Percentiles rank a stretch among this genome's conserved stretches.
Evolutionary conservation across 2,797 vertebrate species (phyloP).

Genomic region (Aselliscus stoliczkanus): DNA sequence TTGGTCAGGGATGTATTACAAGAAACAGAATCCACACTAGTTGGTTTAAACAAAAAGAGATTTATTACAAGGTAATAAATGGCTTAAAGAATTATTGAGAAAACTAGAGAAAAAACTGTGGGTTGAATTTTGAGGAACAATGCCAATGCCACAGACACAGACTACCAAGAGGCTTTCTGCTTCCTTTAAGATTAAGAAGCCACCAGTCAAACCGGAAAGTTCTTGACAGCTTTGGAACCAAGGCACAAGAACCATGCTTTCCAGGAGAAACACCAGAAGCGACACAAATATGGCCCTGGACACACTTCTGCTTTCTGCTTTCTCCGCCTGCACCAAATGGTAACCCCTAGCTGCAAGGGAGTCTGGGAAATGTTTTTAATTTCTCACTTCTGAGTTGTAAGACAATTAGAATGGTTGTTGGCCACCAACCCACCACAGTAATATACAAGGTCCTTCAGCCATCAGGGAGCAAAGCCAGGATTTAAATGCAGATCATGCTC

Average conservation of each 20-base stretch:
- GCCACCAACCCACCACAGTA: not conserved
- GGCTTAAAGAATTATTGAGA: not conserved
- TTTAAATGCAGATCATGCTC: not conserved
- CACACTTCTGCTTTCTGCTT: not conserved
- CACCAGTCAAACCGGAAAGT: not conserved
- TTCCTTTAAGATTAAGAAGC: not conserved
- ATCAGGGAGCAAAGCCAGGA: not conserved
- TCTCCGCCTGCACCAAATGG: not conserved
- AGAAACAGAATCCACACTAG: not conserved
- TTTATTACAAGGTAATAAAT: not conserved
- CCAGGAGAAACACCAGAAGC: not conserved
- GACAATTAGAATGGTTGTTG: not conserved
- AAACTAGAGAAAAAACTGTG: not conserved
- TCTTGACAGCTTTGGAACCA: not conserved
- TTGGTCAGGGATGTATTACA: not conserved
- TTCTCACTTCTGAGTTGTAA: not conserved
- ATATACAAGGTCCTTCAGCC: not conserved
- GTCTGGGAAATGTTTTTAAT: not conserved
- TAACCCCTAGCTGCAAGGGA: not conserved
- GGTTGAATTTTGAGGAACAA: not conserved
- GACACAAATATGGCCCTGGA: not conserved
- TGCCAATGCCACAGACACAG: not conserved
- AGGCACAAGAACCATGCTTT: not conserved
- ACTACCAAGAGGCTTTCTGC: not conserved
- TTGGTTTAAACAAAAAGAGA: slow-evolving; percentile 27